Base-by-base conservation (phyloP, 1,140 invertebrate species). In the Periplaneta americana region DNA sequence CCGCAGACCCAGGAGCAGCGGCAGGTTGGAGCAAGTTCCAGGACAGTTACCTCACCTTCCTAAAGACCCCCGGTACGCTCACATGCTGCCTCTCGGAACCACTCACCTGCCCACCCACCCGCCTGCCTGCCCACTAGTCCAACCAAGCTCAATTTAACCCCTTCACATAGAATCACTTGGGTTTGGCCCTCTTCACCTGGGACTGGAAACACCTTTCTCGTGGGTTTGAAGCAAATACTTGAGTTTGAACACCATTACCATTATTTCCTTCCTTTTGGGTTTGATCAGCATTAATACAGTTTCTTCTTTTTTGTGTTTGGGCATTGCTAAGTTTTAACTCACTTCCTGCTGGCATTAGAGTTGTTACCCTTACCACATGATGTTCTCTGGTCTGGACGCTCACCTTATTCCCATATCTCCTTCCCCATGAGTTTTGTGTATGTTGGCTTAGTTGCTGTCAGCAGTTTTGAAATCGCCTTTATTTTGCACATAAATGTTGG, bases 31-130 rank as follows among this genome's bases (percentile, higher is more conserved):
- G 84, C 81, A 84, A 90, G 86, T 93, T 92, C 86, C 92, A 93
- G 88, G 92, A 93, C 89, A 93, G 91, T 87, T 93, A 93, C 86
- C 91, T 93, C 86, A 92, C 92, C 83, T 93, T 93, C 87, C 90
- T 93, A 85, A 92, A 92, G 86, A 89, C 91, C 85, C 90, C 88
- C 84, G 90, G 88, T 88, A 86, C 82, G 84, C 83, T 80, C 79
- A 79, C 80, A 75, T 81, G 80, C 78, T 39, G 80, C 39, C 35
- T 75, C 80, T 34, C 33, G 10, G 48, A 66, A 66, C 48, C 48
- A 66, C 48, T 66, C 22, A n/a, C 48, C 48, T n/a, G 48, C 48
- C 39, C 15, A 17, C 39, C 39, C 22, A 18, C 39, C 48, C n/a
- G 17, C 48, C 48, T n/a, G 48, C 48, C 39, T 15, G 13, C 39